Percentiles rank a stretch among this genome's conserved stretches.
These are phyloP conservation scores for Monopis laevigella DNA, from an alignment of 2,888 invertebrate genomes.

Conservation along the genomic window DNA sequence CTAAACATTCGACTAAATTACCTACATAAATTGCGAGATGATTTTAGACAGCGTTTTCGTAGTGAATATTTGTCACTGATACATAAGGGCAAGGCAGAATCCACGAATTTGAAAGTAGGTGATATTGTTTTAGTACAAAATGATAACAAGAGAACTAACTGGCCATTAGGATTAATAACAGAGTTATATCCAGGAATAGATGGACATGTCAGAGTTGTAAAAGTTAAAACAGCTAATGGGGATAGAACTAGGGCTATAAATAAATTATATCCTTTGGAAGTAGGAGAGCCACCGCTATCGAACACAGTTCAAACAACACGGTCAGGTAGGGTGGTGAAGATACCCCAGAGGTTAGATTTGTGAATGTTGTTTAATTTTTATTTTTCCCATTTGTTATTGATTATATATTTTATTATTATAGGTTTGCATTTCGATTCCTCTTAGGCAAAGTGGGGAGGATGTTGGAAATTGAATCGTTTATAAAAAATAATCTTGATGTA, in stretches of 20 bases:
- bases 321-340: too few relatives aligned
- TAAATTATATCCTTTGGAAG: conserved; percentile 11
- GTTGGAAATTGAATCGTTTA: too few relatives aligned
- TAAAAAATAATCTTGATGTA: too few relatives aligned
- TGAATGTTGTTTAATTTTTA: too few relatives aligned
- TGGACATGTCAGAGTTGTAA: conserved; percentile 3
- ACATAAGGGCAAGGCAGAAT: background rate
- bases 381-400: too few relatives aligned
- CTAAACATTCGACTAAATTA: background rate
- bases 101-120: background rate
- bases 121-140: conserved; percentile 12
- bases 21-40: background rate
- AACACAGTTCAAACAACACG: too few relatives aligned
- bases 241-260: background rate
- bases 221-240: conserved; percentile 8
- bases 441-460: too few relatives aligned
- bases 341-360: too few relatives aligned
- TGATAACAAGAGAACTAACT: background rate
- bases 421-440: too few relatives aligned
- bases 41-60: conserved; percentile 17
- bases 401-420: too few relatives aligned
- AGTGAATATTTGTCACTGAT: conserved; percentile 8
- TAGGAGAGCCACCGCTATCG: too few relatives aligned
- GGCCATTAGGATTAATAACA: conserved; percentile 6
- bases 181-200: conserved; percentile 7